A percentile compares a stretch with the other conserved stretches of the same genome.
Conservation (phyloP, 2,797 vertebrate genomes). For the Gymnothorax reevesii region DNA sequence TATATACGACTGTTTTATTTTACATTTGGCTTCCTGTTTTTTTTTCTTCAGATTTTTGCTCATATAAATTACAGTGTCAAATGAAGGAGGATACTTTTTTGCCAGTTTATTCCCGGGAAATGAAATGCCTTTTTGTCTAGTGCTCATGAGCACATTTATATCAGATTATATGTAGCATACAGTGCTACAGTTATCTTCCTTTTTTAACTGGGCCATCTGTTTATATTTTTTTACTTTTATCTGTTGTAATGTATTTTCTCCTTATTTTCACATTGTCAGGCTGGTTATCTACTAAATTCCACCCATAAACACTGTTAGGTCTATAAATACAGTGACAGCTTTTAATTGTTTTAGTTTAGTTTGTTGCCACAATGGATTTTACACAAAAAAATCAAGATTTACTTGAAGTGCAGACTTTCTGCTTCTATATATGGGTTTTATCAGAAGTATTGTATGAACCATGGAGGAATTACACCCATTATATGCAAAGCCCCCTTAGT, state of each 20-base stretch:
- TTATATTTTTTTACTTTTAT: neutral
- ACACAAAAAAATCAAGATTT: no score
- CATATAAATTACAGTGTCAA: neutral
- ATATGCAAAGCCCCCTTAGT: no score
- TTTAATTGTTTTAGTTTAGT: no score
- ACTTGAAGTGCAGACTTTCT: no score
- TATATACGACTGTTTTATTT: conserved; percentile 34
- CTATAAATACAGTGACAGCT: no score
- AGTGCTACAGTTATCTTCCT: neutral
- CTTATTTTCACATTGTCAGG: neutral
- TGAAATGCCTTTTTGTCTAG: neutral
- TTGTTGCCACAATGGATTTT: no score
- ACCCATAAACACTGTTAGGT: no score
- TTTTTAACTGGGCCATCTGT: neutral
- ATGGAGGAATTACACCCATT: no score
- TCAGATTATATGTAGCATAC: neutral
- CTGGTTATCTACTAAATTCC: neutral
- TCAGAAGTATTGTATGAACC: no score
- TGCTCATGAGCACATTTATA: conserved; percentile 8
- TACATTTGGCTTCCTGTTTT: conserved; percentile 50
- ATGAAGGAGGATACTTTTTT: neutral
- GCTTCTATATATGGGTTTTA: no score
- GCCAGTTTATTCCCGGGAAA: neutral
- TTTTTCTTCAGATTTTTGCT: neutral
- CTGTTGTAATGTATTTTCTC: neutral